Base-by-base conservation (phyloP, 2,888 invertebrate genomes). In the Rhabditoides inermis region DNA sequence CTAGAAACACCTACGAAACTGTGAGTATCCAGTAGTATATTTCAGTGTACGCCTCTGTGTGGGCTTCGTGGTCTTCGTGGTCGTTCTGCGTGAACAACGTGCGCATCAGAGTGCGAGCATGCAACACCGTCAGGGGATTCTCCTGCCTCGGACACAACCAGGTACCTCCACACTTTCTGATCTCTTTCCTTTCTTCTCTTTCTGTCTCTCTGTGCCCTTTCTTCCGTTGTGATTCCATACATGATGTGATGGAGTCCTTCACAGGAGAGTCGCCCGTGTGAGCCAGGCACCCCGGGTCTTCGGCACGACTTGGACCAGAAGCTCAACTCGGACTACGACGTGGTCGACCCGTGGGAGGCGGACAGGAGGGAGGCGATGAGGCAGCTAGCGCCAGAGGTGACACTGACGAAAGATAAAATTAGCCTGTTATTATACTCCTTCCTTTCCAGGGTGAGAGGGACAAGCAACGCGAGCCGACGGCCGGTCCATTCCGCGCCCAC, bases 41-140 rank as follows among this genome's bases (percentile, higher is more conserved):
- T 72, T 51, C 60, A 75, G 75, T 73, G 27, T 74, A 65, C 55
- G 67, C 69, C 28, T 74, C 75, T 6, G 65, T 73, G 3, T 75
- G 75, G 75, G 75, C 75, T 0, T 60, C 61, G 23, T 75, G 75
- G 75, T 75, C 75, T 1, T 68, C 73, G 3, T 75, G 75, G 75
- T 72, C 72, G 12, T 72, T 72, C 57, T 75, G 75, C 47, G 58
- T 58, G 2, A 67, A 69, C 51, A 60, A 61, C 20, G 58, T 64
- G 6, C 64, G 70, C n/a, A 70, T 75, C 32, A 63, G 75, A 22
- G 75, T 76, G 5, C 58, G 75, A 2, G 75, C 75, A 2, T 75
- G 75, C 56, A 75, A 75, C 58, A 75, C 75, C 2, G 72, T 75
- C 39, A 54, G 68, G 25, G 75, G 75, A 22, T 75, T 73, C 62